phyloP scores from a whole-genome alignment of 2,113 vertebrate species.

The Coptodon rendalli region DNA sequence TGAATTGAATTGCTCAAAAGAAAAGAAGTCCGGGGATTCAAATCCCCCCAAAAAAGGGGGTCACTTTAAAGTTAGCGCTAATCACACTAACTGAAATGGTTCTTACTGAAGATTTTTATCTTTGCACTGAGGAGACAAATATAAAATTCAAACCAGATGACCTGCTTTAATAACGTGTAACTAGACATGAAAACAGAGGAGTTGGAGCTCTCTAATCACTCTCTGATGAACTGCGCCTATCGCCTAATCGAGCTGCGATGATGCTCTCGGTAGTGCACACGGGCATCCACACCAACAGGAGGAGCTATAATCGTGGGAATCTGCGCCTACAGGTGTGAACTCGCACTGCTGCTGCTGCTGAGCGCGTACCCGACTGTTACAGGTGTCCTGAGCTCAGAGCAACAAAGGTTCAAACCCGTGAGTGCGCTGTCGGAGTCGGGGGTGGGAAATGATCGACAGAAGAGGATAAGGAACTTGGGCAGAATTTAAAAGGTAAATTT shows the following conservation, averaged over 20 bases:
- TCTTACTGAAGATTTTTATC: background rate
- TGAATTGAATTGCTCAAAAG: too few relatives aligned
- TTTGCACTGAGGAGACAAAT: background rate
- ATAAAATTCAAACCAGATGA: background rate
- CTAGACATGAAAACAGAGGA: background rate
- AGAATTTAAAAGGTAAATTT: constrained; percentile 1
- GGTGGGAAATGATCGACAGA: background rate
- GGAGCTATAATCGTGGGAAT: background rate
- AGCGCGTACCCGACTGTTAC: background rate
- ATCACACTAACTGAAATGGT: background rate
- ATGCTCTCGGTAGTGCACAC: background rate
- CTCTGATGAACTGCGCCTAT: background rate
- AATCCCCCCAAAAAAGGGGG: background rate
- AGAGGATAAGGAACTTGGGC: background rate
- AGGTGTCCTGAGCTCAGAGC: background rate
- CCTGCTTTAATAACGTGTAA: background rate
- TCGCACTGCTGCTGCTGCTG: background rate
- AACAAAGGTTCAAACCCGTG: fast-evolving
- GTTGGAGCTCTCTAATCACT: background rate
- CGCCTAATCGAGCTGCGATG: fast-evolving
- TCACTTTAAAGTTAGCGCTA: background rate
- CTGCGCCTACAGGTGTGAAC: background rate
- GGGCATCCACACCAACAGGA: background rate
- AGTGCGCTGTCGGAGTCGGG: fast-evolving
- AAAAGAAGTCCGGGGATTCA: background rate